Base-by-base conservation (phyloP, 2,113 vertebrate species). In the Hylia prasina region DNA sequence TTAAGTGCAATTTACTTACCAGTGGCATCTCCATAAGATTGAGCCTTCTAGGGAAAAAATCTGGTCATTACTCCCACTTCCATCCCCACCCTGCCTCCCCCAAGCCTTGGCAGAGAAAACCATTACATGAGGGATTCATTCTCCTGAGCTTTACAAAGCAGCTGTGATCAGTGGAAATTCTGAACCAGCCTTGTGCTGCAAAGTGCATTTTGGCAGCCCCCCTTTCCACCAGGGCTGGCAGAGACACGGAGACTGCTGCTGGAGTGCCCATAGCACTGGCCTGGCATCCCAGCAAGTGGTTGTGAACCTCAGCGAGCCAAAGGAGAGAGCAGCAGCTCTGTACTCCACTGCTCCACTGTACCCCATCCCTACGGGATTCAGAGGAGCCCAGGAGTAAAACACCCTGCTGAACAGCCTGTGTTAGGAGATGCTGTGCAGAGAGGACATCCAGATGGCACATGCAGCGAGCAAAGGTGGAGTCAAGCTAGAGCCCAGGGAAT, bases 1-100 rank as follows among this genome's bases (percentile, higher is more conserved):
- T 84, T 92, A 93, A 91, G 75, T 89, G 89, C 80, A 94, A 76
- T 91, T 92, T 78, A 85, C 85, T 94, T 87, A 95, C 10, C n/a
- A 28, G 51, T 51, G 51, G 44, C n/a, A 73, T 90, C 48, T 78
- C 60, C 6, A 7, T 15, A 50, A 88, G 25, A 25, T 35, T 25
- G 60, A 88, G 60, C 50, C 35, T 63, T 96, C 45, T 64, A 58
- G 53, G 79, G 79, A 83, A 94, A 94, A 96, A 94, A 89, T 37
- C 37, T 6, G 40, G 81, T 94, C 73, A 65, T 68, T 75, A 37
- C 76, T 92, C 60, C 56, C 68, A 72, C 64, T 88, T 61, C 57
- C 40, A 89, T 75, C 88, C 58, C 60, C 90, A 82, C 87, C 65
- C 56, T 95, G 60, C 76, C 94, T 83, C 71, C 89, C 66, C 90